A percentile compares a stretch with the other conserved stretches of the same genome.
phyloP scores from a whole-genome alignment of 1,140 invertebrate species.

The Vollenhovia emeryi region DNA sequence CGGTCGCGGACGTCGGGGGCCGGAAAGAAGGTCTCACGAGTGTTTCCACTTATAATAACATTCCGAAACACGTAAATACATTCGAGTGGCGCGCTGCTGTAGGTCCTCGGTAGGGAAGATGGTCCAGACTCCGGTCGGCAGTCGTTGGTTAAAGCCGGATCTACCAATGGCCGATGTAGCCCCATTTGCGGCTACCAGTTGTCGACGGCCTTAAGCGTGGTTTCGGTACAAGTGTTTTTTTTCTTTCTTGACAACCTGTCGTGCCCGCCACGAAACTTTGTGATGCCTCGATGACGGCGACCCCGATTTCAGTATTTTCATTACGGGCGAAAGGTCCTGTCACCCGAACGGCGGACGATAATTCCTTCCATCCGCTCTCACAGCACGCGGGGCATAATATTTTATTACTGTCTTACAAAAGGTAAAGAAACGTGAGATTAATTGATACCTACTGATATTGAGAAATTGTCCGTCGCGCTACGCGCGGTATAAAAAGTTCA shows the following conservation, averaged over 20 bases:
- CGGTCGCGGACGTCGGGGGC: background rate
- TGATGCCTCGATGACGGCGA: slow-evolving; percentile 39
- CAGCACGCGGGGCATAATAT: slow-evolving; percentile 2
- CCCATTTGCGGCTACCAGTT: slow-evolving; percentile 61
- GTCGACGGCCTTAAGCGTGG: slow-evolving; percentile 49
- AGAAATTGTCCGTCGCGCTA: slow-evolving; percentile 27
- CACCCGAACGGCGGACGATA: background rate
- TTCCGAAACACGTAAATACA: slow-evolving; percentile 82
- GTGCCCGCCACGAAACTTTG: slow-evolving; percentile 12
- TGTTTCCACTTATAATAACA: slow-evolving; percentile 83
- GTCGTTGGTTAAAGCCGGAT: slow-evolving; percentile 62
- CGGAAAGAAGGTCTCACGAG: slow-evolving; percentile 55
- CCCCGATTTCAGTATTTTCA: slow-evolving; percentile 49
- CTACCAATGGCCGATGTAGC: slow-evolving; percentile 69
- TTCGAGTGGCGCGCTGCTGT: slow-evolving; percentile 78
- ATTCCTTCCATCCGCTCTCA: background rate
- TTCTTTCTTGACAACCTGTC: slow-evolving; percentile 30
- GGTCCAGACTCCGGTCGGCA: slow-evolving; percentile 64
- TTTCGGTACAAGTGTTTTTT: slow-evolving; percentile 27
- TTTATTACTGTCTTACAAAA: slow-evolving; percentile 27
- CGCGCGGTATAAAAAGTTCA: slow-evolving; percentile 8
- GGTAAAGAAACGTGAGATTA: slow-evolving; percentile 32
- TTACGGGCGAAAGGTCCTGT: background rate
- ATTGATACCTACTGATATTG: slow-evolving; percentile 36
- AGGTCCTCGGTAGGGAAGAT: slow-evolving; percentile 75